These are phyloP conservation scores for Myotis lucifugus DNA, from an alignment of 2,113 vertebrate species.

Conservation along the genomic window DNA sequence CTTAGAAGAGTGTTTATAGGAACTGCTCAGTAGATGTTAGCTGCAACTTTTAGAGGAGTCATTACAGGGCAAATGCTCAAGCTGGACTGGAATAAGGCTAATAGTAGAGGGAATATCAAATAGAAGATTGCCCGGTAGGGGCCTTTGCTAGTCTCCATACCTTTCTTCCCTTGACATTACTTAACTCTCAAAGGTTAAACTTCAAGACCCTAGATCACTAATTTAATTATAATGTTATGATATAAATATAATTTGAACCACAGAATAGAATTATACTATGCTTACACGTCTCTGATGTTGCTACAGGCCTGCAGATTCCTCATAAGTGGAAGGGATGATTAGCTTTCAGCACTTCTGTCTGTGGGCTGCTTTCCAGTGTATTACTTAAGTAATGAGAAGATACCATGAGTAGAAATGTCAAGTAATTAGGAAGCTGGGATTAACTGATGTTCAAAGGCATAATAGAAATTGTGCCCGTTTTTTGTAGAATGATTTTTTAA, in stretches of 20 bases:
- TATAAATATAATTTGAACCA: slow-evolving; percentile 39
- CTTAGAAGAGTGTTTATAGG: neutral
- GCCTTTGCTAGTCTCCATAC: neutral
- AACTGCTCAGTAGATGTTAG: neutral
- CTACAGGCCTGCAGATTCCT: neutral
- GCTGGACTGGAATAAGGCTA: neutral
- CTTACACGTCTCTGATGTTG: slow-evolving; percentile 40
- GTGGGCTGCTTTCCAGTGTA: neutral
- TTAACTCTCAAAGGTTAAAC: neutral
- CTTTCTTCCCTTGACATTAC: neutral
- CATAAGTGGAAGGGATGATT: slow-evolving; percentile 33
- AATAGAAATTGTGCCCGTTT: neutral
- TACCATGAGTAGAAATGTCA: neutral
- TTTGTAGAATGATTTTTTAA: slow-evolving; percentile 18
- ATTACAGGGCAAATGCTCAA: neutral
- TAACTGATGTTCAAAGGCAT: slow-evolving; percentile 26
- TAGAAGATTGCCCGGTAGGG: neutral
- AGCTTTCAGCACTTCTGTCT: neutral
- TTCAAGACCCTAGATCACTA: neutral
- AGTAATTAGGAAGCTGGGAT: slow-evolving; percentile 12
- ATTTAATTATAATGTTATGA: slow-evolving; percentile 25
- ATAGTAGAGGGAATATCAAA: neutral
- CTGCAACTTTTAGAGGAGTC: neutral
- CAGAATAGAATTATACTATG: neutral
- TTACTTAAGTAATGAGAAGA: slow-evolving; percentile 34